Conservation (phyloP, 2,888 invertebrate genomes). For the Pseudococcus viburni region DNA sequence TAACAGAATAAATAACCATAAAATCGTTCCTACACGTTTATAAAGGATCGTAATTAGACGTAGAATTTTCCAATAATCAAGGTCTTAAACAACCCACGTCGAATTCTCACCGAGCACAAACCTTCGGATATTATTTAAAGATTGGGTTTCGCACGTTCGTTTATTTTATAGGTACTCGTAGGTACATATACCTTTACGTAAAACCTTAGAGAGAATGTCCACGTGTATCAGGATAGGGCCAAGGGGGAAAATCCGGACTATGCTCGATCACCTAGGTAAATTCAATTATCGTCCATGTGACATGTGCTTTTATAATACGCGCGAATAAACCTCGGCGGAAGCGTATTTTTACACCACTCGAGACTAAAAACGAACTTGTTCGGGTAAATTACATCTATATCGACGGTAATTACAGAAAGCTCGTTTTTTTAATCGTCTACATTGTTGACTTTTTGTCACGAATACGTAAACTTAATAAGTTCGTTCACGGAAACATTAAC, state of each 20-base stretch:
- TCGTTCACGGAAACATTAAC: constrained; percentile 55
- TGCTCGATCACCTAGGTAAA: not conserved
- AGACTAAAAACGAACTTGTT: constrained; percentile 43
- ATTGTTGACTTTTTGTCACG: constrained; percentile 56
- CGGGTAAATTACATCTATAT: constrained; percentile 39
- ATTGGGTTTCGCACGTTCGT: not conserved
- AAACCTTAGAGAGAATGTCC: constrained; percentile 15
- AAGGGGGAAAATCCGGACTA: not conserved
- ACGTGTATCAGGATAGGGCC: not conserved
- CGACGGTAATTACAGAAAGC: constrained; percentile 44
- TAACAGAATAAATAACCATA: constrained; percentile 5
- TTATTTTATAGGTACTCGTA: not conserved
- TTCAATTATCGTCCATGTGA: constrained; percentile 8
- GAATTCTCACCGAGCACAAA: not conserved
- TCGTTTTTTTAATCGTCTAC: constrained; percentile 53
- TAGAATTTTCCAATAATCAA: constrained; percentile 2
- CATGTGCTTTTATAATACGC: not conserved
- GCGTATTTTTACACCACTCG: constrained; percentile 36
- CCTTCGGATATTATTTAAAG: not conserved
- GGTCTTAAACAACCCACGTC: constrained; percentile 8
- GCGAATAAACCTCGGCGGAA: constrained; percentile 14
- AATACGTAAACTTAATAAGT: constrained; percentile 57
- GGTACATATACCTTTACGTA: not conserved
- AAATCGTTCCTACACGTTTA: not conserved
- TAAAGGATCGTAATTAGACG: not conserved